These are phyloP conservation scores for Pseudochirops cupreus DNA, from an alignment of 2,797 vertebrate species.

Conservation along the genomic window DNA sequence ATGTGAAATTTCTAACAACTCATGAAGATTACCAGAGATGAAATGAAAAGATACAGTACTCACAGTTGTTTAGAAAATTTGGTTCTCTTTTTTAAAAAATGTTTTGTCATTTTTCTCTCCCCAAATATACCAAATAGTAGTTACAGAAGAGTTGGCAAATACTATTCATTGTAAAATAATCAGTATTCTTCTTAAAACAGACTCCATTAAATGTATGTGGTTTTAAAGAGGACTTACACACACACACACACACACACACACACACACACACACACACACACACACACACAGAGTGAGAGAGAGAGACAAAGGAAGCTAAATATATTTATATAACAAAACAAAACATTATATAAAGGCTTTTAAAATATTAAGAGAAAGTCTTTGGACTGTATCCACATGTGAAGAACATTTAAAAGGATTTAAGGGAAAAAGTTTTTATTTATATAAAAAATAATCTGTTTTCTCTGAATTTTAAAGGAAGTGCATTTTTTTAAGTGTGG, in stretches of 20 bases:
- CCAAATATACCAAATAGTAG: slow-evolving; percentile 50
- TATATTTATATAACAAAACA: neutral
- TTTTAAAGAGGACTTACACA: slow-evolving; percentile 3
- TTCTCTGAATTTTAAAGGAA: slow-evolving; percentile 39
- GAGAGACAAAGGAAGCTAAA: no score
- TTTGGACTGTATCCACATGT: slow-evolving; percentile 15
- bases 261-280: no score
- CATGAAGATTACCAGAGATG: neutral
- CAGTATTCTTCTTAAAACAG: neutral
- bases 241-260: no score
- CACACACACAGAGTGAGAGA: no score
- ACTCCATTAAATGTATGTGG: neutral
- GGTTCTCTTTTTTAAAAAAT: neutral
- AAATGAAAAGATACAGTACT: slow-evolving; percentile 23
- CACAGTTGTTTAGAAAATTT: slow-evolving; percentile 20
- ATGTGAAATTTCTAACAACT: slow-evolving; percentile 10
- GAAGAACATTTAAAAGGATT: neutral
- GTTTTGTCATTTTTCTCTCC: slow-evolving; percentile 10
- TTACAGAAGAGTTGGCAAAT: slow-evolving; percentile 1
- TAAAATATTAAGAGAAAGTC: neutral
- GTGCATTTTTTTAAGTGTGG: neutral
- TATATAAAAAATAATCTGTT: neutral
- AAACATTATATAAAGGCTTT: slow-evolving; percentile 12
- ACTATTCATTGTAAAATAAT: slow-evolving; percentile 40
- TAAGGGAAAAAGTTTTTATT: slow-evolving; percentile 33